Evolutionary conservation across 2,113 vertebrate species (phyloP), one percentile per base, ranked within the genome.

Genomic region (Zootoca vivipara): DNA sequence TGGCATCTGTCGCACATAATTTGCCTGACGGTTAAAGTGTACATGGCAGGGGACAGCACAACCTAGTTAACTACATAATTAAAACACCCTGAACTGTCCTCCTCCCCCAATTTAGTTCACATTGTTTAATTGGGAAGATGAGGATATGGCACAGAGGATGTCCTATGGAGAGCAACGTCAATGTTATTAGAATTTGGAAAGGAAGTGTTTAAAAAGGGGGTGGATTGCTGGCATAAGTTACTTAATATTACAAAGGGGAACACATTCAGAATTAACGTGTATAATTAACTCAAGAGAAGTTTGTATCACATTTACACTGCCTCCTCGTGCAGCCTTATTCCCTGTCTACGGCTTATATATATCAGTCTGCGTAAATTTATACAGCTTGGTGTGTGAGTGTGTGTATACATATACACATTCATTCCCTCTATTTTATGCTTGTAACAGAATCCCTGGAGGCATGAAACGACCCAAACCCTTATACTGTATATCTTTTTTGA

Each of bases 161-260:
- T 93, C 33, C 83, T 65, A 64, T 35, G 78, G 18, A 33, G 70
- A 86, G 20, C 69, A 84, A 84, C 40, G 46, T 40, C 0, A 8
- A 38, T 89, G 72, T 81, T 2, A 74, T 80, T 5, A 85, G 9
- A 7, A 70, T 87, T 86, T 73, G n/a, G 91, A 88, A 78, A 83
- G 83, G 78, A 87, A 91, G 83, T 86, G 4, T 84, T 93, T 80
- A 58, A 89, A 92, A 93, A 90, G 79, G 3, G 72, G 77, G 79
- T 85, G 85, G n/a, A 72, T 90, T 89, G 82, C 78, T 67, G 88
- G 62, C 22, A 78, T 81, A 91, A 81, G 67, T 89, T 46, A 24
- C 73, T 75, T 87, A 69, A 35, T 33, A 73, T 83, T 87, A 88
- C 86, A 0, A 26, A 24, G 82, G 77, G 33, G 20, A 52, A 69